A percentile compares a stretch with the other conserved stretches of the same genome.
Evolutionary conservation across 2,797 vertebrate species (phyloP).

Genomic region (Enteromius mattozi): DNA sequence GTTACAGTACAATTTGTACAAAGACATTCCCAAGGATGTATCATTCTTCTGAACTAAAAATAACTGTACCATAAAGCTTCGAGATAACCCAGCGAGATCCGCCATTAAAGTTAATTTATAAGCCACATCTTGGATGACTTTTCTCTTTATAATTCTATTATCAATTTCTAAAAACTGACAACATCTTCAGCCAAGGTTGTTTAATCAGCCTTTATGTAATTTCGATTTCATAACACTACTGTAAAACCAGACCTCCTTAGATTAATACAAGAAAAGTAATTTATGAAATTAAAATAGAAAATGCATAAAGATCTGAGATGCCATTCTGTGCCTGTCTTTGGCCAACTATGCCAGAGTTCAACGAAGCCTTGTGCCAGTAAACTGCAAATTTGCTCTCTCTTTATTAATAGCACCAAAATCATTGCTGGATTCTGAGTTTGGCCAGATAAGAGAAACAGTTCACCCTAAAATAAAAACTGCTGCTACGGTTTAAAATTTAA

Average conservation of each 20-base stretch:
- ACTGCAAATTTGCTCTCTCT: not conserved
- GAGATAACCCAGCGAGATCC: constrained; percentile 33
- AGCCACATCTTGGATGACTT: constrained; percentile 16
- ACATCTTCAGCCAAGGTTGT: not conserved
- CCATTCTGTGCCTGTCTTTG: not conserved
- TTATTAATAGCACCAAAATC: constrained; percentile 2
- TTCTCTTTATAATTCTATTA: constrained; percentile 3
- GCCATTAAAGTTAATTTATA: constrained; percentile 34
- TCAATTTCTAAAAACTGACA: not conserved
- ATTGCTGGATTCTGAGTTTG: not conserved
- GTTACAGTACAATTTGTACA: constrained; percentile 50
- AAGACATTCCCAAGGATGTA: constrained; percentile 40
- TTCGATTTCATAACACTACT: not conserved
- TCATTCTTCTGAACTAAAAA: constrained; percentile 23
- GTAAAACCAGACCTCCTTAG: not conserved
- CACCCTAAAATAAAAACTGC: not conserved
- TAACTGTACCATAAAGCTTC: constrained; percentile 64
- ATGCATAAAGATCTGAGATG: not conserved
- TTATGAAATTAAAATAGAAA: not conserved
- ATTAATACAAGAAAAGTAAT: not conserved
- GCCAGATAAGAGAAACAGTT: not conserved
- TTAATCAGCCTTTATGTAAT: constrained; percentile 4
- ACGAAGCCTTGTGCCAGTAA: not conserved
- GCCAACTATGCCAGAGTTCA: constrained; percentile 1
- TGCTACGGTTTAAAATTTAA: not conserved